Conservation (phyloP, 2,888 invertebrate genomes). For the Hyposoter didymator region DNA sequence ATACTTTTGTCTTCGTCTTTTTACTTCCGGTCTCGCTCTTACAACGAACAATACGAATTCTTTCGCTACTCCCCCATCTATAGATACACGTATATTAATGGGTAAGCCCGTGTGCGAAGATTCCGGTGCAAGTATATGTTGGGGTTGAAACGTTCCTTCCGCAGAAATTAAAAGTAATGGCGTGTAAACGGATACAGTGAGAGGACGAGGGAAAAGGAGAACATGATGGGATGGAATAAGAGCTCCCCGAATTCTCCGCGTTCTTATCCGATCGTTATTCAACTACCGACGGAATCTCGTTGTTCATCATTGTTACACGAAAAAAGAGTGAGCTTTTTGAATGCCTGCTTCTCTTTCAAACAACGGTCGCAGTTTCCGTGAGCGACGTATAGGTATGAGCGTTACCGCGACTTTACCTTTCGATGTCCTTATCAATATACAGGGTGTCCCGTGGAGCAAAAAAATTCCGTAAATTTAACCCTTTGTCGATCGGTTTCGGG, state of each 20-base stretch:
- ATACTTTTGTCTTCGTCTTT: conserved; percentile 54
- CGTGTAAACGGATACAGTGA: conserved; percentile 56
- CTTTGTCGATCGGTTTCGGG: background rate
- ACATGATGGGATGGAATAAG: conserved; percentile 42
- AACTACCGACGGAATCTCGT: conserved; percentile 34
- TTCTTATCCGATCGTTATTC: conserved; percentile 53
- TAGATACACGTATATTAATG: background rate
- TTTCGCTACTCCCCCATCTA: conserved; percentile 10
- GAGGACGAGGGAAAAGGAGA: conserved; percentile 3
- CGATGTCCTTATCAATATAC: background rate
- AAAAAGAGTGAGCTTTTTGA: conserved; percentile 35
- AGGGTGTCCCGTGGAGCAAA: background rate
- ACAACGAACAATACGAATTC: conserved; percentile 39
- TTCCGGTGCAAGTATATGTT: background rate
- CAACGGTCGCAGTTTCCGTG: conserved; percentile 27
- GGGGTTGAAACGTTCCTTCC: conserved; percentile 52
- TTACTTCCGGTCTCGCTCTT: conserved; percentile 46
- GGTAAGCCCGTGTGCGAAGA: background rate
- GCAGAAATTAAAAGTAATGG: conserved; percentile 62
- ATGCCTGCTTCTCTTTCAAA: conserved; percentile 3
- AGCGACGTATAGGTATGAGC: background rate
- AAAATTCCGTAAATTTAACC: background rate
- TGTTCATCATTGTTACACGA: conserved; percentile 46
- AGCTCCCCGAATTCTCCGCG: conserved; percentile 22
- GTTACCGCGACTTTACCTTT: background rate